Evolutionary conservation across 30 jellyfish, hydroid and myxozoan species (phyloP).

Genomic region (Mastigias papua): DNA sequence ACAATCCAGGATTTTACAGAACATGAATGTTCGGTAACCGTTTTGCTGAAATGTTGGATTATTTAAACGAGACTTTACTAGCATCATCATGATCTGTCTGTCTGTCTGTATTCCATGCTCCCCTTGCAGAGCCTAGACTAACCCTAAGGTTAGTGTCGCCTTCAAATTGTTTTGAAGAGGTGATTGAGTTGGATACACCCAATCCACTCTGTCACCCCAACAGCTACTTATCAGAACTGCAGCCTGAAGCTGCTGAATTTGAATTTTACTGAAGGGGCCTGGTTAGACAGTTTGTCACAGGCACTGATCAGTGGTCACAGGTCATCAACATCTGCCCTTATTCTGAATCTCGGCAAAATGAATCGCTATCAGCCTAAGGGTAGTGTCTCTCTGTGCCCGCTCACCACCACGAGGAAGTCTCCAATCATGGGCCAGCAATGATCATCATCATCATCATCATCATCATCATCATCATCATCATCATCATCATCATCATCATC

Average conservation of each 20-base stretch:
- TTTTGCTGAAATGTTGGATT: no score
- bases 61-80: background rate
- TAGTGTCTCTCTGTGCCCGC: background rate
- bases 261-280: background rate
- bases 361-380: background rate
- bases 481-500: slow-evolving; percentile 12
- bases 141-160: background rate
- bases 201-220: background rate
- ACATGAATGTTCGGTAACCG: no score
- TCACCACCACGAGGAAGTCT: background rate
- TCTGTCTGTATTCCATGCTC: background rate
- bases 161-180: background rate
- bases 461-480: slow-evolving; percentile 5
- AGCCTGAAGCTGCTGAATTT: background rate
- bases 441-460: background rate
- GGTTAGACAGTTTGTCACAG: no score
- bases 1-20: no score
- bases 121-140: background rate
- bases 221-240: background rate
- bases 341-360: no score
- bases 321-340: background rate
- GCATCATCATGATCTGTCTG: background rate
- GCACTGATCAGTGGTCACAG: background rate
- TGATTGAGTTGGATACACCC: background rate
- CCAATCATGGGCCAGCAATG: background rate